These are phyloP conservation scores for Cephonodes hylas DNA, from an alignment of 2,888 invertebrate genomes.

Conservation along the genomic window DNA sequence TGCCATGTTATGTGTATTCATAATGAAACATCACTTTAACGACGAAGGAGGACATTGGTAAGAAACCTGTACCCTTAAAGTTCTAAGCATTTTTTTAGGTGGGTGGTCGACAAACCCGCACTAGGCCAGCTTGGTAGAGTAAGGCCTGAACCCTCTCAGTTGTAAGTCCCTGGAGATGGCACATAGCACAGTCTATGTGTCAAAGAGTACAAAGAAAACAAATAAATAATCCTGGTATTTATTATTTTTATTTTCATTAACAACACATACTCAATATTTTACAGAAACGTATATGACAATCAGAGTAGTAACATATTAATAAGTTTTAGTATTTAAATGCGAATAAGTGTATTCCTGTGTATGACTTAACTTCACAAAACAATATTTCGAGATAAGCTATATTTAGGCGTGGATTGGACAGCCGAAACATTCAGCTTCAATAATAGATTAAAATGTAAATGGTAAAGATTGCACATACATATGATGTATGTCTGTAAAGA, in stretches of 20 bases:
- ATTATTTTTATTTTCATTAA: slow-evolving; percentile 81
- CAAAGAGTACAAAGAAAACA: slow-evolving; percentile 29
- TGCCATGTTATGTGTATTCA: no score
- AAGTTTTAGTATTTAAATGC: slow-evolving; percentile 74
- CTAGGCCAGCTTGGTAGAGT: no score
- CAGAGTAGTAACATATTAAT: slow-evolving; percentile 77
- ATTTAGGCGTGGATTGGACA: slow-evolving; percentile 4
- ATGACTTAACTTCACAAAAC: slow-evolving; percentile 44
- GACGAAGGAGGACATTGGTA: no score
- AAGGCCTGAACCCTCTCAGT: not conserved
- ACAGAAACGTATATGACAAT: slow-evolving; percentile 82
- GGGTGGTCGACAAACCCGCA: no score
- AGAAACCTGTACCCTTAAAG: no score
- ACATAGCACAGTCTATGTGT: not conserved
- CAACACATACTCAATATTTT: slow-evolving; percentile 82
- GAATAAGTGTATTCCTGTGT: slow-evolving; percentile 67
- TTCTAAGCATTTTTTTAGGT: no score
- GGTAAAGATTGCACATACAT: slow-evolving; percentile 49
- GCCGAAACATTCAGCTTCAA: slow-evolving; percentile 9
- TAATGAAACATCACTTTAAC: no score
- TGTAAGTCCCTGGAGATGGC: no score
- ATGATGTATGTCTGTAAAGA: slow-evolving; percentile 40
- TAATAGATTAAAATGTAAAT: slow-evolving; percentile 32
- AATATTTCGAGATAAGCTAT: slow-evolving; percentile 1
- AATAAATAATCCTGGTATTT: slow-evolving; percentile 65